Percentiles rank a stretch among this genome's conserved stretches.
These are phyloP conservation scores for Probosciger aterrimus DNA, from an alignment of 2,113 vertebrate species.

Conservation along the genomic window DNA sequence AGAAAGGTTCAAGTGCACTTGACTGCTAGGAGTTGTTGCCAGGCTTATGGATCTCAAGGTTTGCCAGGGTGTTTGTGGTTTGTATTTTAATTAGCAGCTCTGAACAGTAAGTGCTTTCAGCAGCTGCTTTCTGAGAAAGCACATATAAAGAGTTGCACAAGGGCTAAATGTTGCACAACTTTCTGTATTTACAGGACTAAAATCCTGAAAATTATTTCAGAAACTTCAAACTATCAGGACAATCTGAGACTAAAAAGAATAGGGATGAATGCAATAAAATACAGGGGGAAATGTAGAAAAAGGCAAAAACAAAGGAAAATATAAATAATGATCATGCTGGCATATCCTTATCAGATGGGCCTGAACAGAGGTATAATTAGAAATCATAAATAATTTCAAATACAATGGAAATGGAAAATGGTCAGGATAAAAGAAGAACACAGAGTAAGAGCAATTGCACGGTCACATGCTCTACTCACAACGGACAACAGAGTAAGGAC, in stretches of 20 bases:
- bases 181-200: neutral
- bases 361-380: neutral
- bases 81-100: neutral
- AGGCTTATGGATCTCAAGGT: neutral
- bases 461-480: neutral
- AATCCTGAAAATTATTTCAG: neutral
- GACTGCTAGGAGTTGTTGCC: neutral
- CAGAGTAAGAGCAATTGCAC: neutral
- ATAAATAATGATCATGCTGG: neutral
- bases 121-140: neutral
- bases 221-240: neutral
- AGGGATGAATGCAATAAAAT: neutral
- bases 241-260: neutral
- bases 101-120: neutral
- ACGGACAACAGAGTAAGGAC: neutral
- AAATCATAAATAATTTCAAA: neutral
- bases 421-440: neutral
- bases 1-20: neutral
- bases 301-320: neutral
- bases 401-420: neutral
- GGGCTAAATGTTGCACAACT: neutral
- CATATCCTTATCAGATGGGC: neutral
- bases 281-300: neutral
- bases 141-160: neutral
- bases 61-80: neutral